A percentile compares a stretch with the other conserved stretches of the same genome.
Conservation (phyloP, 2,797 vertebrate species). For the Leptoclinus maculatus region DNA sequence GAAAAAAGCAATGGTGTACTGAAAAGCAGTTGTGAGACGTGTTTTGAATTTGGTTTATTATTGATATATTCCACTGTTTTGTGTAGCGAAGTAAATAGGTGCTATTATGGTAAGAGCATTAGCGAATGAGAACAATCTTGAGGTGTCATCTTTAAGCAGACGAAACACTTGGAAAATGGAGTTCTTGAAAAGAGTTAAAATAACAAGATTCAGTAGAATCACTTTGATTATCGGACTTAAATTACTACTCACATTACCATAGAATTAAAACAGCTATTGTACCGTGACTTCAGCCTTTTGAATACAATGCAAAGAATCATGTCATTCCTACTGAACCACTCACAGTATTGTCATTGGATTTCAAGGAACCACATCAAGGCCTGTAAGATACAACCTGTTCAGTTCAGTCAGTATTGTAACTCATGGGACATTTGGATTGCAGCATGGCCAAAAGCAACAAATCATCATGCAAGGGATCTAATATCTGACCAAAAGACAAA, state of each 20-base stretch:
- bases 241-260: neutral
- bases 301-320: conserved; percentile 9
- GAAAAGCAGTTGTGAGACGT: neutral
- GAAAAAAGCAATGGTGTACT: neutral
- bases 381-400: conserved; percentile 17
- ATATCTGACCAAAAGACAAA: neutral
- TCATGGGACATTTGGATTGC: neutral
- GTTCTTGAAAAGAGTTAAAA: conserved; percentile 21
- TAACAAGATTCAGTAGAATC: conserved; percentile 11
- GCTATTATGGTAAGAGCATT: conserved; percentile 15
- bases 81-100: neutral
- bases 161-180: conserved; percentile 15
- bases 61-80: neutral
- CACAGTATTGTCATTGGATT: conserved; percentile 37
- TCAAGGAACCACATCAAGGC: conserved; percentile 21
- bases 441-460: neutral
- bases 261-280: conserved; percentile 14
- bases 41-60: neutral
- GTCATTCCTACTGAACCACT: conserved; percentile 1
- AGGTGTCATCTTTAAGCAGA: conserved; percentile 5
- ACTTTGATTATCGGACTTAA: conserved; percentile 19
- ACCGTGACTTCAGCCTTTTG: conserved; percentile 5
- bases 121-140: conserved; percentile 8
- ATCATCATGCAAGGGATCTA: neutral
- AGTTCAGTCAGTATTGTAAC: conserved; percentile 7